These are phyloP conservation scores for Teleiodes luculella DNA, from an alignment of 2,888 invertebrate species.

Conservation along the genomic window DNA sequence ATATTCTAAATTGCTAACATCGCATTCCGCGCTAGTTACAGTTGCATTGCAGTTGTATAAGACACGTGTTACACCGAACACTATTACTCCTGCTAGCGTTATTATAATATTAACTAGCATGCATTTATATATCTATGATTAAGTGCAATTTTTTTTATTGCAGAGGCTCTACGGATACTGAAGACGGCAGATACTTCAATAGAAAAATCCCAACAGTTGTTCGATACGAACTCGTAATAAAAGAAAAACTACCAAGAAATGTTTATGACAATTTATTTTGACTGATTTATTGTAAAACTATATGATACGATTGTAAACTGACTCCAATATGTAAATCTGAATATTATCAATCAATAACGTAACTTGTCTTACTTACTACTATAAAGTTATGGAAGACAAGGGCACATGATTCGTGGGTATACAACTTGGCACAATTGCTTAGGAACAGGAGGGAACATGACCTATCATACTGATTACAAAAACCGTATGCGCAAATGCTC, in stretches of 20 bases:
- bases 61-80: no score
- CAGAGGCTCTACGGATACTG: slow-evolving; percentile 68
- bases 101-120: no score
- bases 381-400: slow-evolving; percentile 70
- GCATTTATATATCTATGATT: no score
- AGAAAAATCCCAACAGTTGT: slow-evolving; percentile 56
- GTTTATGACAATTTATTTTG: slow-evolving; percentile 62
- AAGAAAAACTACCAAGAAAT: slow-evolving; percentile 48
- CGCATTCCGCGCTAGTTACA: no score
- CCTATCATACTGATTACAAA: neutral
- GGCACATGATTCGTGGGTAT: slow-evolving; percentile 52
- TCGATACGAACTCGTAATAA: slow-evolving; percentile 47
- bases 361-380: slow-evolving; percentile 42
- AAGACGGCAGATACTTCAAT: slow-evolving; percentile 46
- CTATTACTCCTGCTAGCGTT: no score
- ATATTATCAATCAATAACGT: slow-evolving; percentile 32
- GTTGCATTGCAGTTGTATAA: no score
- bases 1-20: no score
- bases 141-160: slow-evolving; percentile 28
- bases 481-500: no score
- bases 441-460: slow-evolving; percentile 56
- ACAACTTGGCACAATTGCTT: slow-evolving; percentile 66
- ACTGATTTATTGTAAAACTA: slow-evolving; percentile 70
- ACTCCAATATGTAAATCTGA: slow-evolving; percentile 42
- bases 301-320: slow-evolving; percentile 67